These are phyloP conservation scores for Dryobotodes eremita DNA, from an alignment of 2,888 invertebrate species.

Conservation along the genomic window DNA sequence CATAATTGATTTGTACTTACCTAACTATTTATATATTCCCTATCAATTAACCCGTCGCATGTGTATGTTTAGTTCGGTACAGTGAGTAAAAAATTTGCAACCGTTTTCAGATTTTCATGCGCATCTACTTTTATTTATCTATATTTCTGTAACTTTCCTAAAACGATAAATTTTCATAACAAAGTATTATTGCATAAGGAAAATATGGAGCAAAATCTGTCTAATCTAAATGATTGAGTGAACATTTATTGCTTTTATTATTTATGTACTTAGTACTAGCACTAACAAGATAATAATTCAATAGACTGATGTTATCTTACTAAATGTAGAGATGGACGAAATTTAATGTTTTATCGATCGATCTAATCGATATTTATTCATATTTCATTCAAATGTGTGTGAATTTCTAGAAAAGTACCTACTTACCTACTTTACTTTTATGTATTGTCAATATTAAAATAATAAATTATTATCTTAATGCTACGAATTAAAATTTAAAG, in stretches of 20 bases:
- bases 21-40: too few relatives aligned
- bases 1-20: too few relatives aligned
- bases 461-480: not conserved
- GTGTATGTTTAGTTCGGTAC: too few relatives aligned
- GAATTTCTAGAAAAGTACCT: not conserved
- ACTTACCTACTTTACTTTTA: not conserved
- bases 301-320: conserved; percentile 44
- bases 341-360: not conserved
- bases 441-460: not conserved
- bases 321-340: conserved; percentile 35
- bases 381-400: not conserved
- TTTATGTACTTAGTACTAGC: conserved; percentile 20
- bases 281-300: conserved; percentile 41
- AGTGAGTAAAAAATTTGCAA: too few relatives aligned
- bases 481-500: not conserved
- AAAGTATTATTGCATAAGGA: conserved; percentile 41
- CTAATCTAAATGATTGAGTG: conserved; percentile 36
- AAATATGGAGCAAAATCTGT: conserved; percentile 44
- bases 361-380: conserved; percentile 3
- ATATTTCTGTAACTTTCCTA: conserved; percentile 8
- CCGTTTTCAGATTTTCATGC: not conserved
- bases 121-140: not conserved
- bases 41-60: too few relatives aligned
- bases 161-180: conserved; percentile 7
- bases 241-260: conserved; percentile 44